phyloP scores from a whole-genome alignment of 1,140 invertebrate genomes.

The Polyergus mexicanus region DNA sequence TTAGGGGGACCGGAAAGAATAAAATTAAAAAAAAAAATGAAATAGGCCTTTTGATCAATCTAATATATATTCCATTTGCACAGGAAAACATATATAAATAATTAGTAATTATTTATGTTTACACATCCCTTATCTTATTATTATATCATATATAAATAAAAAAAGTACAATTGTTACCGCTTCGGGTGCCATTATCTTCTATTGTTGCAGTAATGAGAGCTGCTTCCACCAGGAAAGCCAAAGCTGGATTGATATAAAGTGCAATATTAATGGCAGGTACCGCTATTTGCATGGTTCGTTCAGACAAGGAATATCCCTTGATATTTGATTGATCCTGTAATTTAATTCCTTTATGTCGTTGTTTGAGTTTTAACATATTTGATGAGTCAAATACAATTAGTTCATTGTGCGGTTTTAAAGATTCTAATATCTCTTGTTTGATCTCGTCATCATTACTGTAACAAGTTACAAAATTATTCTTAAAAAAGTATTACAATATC shows the following conservation, averaged over 20 bases:
- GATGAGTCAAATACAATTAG: conserved; percentile 79
- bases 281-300: conserved; percentile 89
- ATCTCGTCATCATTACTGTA: conserved; percentile 75
- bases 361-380: conserved; percentile 78
- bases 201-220: conserved; percentile 84
- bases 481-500: background rate
- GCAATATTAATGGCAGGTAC: conserved; percentile 90
- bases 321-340: conserved; percentile 77
- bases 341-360: conserved; percentile 76
- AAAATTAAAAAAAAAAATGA: background rate
- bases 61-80: background rate
- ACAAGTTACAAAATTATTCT: conserved; percentile 34
- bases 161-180: conserved; percentile 53
- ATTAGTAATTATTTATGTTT: background rate
- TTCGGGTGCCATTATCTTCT: conserved; percentile 72
- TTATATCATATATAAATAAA: conserved; percentile 14
- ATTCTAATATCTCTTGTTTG: conserved; percentile 84
- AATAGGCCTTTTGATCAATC: background rate
- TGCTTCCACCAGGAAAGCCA: conserved; percentile 89
- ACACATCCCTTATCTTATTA: background rate
- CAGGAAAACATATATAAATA: background rate
- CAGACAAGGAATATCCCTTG: conserved; percentile 89
- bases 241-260: conserved; percentile 91
- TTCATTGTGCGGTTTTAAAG: conserved; percentile 81
- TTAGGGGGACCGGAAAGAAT: no score